phyloP scores from a whole-genome alignment of 92 coral and sea anemone species.

The Diadumene lineata region DNA sequence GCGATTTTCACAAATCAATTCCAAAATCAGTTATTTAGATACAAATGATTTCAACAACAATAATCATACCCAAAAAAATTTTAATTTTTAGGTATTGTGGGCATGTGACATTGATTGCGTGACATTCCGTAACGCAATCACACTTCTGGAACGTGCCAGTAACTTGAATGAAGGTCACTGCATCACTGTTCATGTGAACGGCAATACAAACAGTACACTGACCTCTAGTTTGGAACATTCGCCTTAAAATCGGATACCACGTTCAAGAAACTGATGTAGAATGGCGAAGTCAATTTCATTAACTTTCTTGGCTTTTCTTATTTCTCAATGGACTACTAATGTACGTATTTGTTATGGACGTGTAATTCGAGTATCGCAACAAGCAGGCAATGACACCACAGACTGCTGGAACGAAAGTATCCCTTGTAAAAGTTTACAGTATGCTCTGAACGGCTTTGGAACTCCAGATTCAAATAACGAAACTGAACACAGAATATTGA shows the following conservation, averaged over 20 bases:
- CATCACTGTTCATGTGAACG: not conserved
- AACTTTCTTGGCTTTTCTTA: not conserved
- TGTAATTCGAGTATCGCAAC: constrained; percentile 55
- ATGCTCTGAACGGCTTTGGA: constrained; percentile 51
- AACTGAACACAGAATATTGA: constrained; percentile 42
- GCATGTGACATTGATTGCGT: not conserved
- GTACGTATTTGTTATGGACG: not conserved
- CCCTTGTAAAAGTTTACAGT: constrained; percentile 63
- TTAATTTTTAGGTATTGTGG: no score
- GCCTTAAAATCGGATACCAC: no score
- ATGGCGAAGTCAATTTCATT: not conserved
- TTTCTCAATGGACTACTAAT: not conserved
- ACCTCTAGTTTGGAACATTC: no score
- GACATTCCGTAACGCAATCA: constrained; percentile 7
- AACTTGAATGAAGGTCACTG: not conserved
- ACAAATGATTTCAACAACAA: no score
- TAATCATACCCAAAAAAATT: no score
- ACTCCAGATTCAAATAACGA: constrained; percentile 16
- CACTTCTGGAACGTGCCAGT: not conserved
- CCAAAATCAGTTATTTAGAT: no score
- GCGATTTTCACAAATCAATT: no score
- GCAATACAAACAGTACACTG: no score
- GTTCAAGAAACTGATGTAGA: not conserved
- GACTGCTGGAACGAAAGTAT: constrained; percentile 34
- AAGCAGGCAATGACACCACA: constrained; percentile 45